Conservation (phyloP, 92 coral and sea anemone genomes). For the Phenganax marumi region DNA sequence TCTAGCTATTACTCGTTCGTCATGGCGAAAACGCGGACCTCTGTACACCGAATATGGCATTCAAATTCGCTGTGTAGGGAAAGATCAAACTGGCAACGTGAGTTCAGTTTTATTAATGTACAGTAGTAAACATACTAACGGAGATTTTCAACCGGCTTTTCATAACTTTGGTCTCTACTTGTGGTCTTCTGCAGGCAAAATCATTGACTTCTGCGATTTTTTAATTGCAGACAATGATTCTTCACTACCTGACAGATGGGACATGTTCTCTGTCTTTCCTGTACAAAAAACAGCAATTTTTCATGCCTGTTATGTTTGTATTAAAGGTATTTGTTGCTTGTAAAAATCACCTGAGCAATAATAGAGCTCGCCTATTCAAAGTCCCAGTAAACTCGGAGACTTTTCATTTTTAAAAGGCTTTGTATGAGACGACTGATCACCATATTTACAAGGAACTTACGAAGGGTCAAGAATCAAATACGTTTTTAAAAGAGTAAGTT, state of each 20-base stretch:
- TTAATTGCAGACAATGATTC: slow-evolving; percentile 69
- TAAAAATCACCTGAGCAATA: not conserved
- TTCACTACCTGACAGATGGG: slow-evolving; percentile 89
- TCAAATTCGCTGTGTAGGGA: slow-evolving; percentile 87
- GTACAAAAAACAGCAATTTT: slow-evolving; percentile 74
- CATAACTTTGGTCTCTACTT: not conserved
- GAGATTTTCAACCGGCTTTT: not conserved
- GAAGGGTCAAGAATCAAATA: slow-evolving; percentile 82
- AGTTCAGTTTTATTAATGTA: too few species aligned
- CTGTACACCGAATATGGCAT: slow-evolving; percentile 91
- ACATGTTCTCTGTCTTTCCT: slow-evolving; percentile 59
- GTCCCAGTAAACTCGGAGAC: not conserved
- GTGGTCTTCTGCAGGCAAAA: not conserved
- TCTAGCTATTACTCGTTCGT: slow-evolving; percentile 69
- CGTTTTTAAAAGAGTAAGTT: slow-evolving; percentile 89
- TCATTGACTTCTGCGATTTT: slow-evolving; percentile 1
- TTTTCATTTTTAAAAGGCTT: slow-evolving; percentile 60
- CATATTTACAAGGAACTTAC: slow-evolving; percentile 80
- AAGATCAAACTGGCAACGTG: slow-evolving; percentile 86
- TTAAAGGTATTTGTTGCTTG: slow-evolving; percentile 63
- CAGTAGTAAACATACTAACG: too few species aligned
- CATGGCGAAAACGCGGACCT: slow-evolving; percentile 89
- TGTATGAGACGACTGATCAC: slow-evolving; percentile 84
- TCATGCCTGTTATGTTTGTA: slow-evolving; percentile 80
- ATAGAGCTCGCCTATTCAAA: not conserved